Percentiles rank a stretch among this genome's conserved stretches.
Evolutionary conservation across 2,113 vertebrate species (phyloP).

Genomic region (Cynocephalus volans): DNA sequence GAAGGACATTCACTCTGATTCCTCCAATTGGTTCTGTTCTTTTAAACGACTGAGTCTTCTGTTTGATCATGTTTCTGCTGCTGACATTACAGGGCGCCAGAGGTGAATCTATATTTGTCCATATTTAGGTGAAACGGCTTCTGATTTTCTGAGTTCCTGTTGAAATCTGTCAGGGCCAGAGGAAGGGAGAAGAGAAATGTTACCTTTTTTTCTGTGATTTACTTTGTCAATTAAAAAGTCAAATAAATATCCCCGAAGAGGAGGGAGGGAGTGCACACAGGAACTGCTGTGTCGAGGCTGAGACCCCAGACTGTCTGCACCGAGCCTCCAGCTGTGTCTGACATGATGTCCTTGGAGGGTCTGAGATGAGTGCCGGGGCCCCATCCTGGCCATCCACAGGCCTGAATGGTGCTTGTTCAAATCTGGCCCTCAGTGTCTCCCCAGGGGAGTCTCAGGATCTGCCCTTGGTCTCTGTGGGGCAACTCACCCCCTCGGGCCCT

Average conservation of each 20-base stretch:
- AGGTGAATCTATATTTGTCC: neutral
- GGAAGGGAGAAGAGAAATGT: neutral
- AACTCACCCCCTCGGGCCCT: neutral
- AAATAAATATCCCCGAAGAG: neutral
- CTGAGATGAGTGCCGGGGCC: no score
- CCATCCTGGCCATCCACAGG: no score
- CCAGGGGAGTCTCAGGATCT: neutral
- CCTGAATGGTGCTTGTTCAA: neutral
- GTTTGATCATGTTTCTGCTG: slow-evolving; percentile 1
- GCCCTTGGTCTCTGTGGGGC: neutral
- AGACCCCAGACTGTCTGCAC: neutral
- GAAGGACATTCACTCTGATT: neutral
- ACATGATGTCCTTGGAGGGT: neutral
- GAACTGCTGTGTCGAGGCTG: no score
- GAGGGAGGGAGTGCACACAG: neutral
- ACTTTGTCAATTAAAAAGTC: slow-evolving; percentile 43
- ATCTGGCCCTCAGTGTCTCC: neutral
- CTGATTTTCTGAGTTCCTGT: neutral
- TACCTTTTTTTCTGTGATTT: slow-evolving; percentile 28
- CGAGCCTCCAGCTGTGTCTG: neutral
- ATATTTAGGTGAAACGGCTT: neutral
- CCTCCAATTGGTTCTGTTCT: neutral
- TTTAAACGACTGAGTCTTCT: neutral
- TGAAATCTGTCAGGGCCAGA: neutral
- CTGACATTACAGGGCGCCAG: neutral